Evolutionary conservation across 2,888 invertebrate species (phyloP).

Genomic region (Lasioglossum vierecki): DNA sequence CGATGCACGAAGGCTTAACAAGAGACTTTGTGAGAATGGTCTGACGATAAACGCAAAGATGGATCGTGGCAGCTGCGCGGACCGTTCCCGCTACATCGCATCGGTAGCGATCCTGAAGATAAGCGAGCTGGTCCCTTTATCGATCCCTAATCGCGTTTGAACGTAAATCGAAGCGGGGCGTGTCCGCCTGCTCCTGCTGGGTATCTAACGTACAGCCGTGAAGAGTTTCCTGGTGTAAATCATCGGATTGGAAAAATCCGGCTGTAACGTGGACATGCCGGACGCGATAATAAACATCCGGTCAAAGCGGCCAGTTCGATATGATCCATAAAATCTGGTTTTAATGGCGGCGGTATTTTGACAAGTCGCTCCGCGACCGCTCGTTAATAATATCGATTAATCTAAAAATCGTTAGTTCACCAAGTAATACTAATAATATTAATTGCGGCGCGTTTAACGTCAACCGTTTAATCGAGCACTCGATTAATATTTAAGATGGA

Average conservation of each 20-base stretch:
- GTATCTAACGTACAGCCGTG: constrained; percentile 36
- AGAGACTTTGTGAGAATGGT: constrained; percentile 29
- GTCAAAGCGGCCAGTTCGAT: constrained; percentile 23
- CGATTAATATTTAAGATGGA: background rate
- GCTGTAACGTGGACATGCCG: constrained; percentile 13
- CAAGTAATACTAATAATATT: background rate
- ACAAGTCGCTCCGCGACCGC: background rate
- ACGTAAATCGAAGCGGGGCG: constrained; percentile 57
- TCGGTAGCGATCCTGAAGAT: constrained; percentile 43
- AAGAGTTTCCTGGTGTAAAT: constrained; percentile 67
- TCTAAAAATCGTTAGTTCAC: constrained; percentile 5
- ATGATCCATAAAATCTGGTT: constrained; percentile 33
- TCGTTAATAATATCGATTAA: constrained; percentile 17
- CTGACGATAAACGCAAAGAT: constrained; percentile 39
- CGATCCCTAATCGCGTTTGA: constrained; percentile 53
- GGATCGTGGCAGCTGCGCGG: constrained; percentile 27
- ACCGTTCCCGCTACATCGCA: constrained; percentile 27
- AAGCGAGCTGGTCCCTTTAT: constrained; percentile 49
- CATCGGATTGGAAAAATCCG: constrained; percentile 44
- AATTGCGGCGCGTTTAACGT: background rate
- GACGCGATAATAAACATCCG: constrained; percentile 33
- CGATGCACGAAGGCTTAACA: constrained; percentile 10
- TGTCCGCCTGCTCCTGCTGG: constrained; percentile 56
- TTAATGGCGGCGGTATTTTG: constrained; percentile 26
- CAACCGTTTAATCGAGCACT: background rate